Conservation (phyloP, 2,888 invertebrate species). For the Leptopilina drosophilae region DNA sequence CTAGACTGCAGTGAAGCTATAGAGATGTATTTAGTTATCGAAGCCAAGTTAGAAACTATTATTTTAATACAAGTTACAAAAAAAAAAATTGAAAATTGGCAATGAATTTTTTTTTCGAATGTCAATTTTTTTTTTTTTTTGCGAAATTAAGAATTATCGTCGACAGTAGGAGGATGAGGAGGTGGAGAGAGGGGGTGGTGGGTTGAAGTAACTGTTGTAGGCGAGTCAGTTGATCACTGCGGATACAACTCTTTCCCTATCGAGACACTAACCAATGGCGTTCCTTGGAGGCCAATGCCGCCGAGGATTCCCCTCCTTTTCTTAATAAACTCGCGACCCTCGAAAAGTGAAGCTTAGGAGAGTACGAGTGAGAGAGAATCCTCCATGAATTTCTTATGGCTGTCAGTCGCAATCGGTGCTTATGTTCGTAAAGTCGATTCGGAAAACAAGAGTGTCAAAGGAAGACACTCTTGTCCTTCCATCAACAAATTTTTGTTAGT, state of each 20-base stretch:
- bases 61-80: background rate
- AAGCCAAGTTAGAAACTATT: constrained; percentile 5
- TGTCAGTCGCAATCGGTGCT: constrained; percentile 69
- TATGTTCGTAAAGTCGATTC: constrained; percentile 60
- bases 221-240: constrained; percentile 9
- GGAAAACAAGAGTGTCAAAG: constrained; percentile 43
- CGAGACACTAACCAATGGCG: constrained; percentile 47
- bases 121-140: background rate
- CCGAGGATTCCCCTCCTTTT: constrained; percentile 47
- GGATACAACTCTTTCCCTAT: constrained; percentile 29
- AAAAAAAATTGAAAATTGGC: constrained; percentile 15
- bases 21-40: background rate
- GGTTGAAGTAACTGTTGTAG: constrained; percentile 28
- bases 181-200: background rate
- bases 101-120: constrained; percentile 11
- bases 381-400: constrained; percentile 68
- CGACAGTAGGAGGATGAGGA: too few relatives aligned
- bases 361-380: background rate
- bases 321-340: constrained; percentile 28
- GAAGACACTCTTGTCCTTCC: constrained; percentile 46
- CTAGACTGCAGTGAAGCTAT: background rate
- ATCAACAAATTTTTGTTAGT: constrained; percentile 48
- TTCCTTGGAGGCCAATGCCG: constrained; percentile 43
- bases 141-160: background rate
- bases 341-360: constrained; percentile 3